Conservation (phyloP, 2,888 invertebrate genomes). For the Marasmarcha lunaedactyla region DNA sequence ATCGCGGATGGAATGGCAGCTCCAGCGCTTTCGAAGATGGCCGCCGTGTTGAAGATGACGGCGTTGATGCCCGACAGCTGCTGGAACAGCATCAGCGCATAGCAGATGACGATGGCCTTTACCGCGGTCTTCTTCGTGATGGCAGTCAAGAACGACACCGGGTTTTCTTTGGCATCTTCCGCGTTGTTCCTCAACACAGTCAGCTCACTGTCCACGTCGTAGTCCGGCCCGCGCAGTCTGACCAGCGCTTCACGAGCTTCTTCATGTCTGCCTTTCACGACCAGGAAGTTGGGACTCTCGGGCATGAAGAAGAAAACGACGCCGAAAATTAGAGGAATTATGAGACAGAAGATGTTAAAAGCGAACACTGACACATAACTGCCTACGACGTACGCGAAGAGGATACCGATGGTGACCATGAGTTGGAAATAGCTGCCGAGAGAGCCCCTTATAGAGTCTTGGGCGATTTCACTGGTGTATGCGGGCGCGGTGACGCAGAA, state of each 20-base stretch:
- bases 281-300: constrained; percentile 83
- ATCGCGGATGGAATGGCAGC: constrained; percentile 66
- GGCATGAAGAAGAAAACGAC: constrained; percentile 85
- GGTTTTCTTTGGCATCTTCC: constrained; percentile 59
- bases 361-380: constrained; percentile 63
- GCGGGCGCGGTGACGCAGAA: constrained; percentile 87
- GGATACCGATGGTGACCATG: constrained; percentile 85
- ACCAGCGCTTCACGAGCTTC: constrained; percentile 78
- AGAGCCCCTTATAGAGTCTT: constrained; percentile 84
- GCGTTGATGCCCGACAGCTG: constrained; percentile 88
- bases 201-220: constrained; percentile 76
- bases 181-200: constrained; percentile 69
- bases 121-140: constrained; percentile 73
- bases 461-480: constrained; percentile 88
- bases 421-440: constrained; percentile 91
- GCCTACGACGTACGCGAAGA: constrained; percentile 81
- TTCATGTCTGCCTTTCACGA: constrained; percentile 72
- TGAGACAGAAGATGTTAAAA: constrained; percentile 75
- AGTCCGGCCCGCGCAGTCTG: constrained; percentile 79
- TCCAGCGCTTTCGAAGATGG: constrained; percentile 79
- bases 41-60: constrained; percentile 82
- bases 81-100: constrained; percentile 90
- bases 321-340: constrained; percentile 78
- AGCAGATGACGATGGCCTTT: constrained; percentile 77
- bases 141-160: constrained; percentile 65